Percentiles rank a stretch among this genome's conserved stretches.
These are phyloP conservation scores for Eonycteris spelaea DNA, from an alignment of 2,113 vertebrate genomes.

Conservation along the genomic window DNA sequence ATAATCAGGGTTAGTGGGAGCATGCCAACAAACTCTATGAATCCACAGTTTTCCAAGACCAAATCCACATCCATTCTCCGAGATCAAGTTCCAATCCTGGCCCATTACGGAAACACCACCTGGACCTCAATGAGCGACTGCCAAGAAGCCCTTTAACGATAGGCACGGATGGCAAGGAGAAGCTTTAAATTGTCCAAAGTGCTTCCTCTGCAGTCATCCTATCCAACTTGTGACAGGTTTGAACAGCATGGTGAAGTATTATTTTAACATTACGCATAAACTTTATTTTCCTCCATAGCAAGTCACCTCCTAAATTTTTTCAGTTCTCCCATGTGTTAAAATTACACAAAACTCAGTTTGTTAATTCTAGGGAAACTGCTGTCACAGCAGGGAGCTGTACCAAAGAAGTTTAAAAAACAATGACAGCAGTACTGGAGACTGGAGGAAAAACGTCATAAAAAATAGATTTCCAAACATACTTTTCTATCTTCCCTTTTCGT, in stretches of 20 bases:
- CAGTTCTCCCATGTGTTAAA: conserved; percentile 3
- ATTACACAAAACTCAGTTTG: conserved; percentile 2
- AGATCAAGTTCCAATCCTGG: background rate
- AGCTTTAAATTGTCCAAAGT: background rate
- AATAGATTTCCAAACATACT: background rate
- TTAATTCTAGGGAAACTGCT: conserved; percentile 40
- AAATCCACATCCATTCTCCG: conserved; percentile 20
- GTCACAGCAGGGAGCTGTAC: background rate
- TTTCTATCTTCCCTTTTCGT: conserved; percentile 11
- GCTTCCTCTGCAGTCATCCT: background rate
- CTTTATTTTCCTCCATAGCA: conserved; percentile 5
- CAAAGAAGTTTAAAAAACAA: conserved; percentile 4
- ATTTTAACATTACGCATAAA: conserved; percentile 31
- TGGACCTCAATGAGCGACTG: background rate
- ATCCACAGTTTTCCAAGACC: background rate
- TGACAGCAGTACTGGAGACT: background rate
- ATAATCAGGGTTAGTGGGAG: background rate
- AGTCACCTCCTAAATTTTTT: conserved; percentile 5
- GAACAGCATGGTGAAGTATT: conserved; percentile 2
- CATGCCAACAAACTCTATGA: background rate
- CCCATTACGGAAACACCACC: background rate
- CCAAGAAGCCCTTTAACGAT: background rate
- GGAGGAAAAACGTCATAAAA: background rate
- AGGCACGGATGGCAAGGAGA: background rate
- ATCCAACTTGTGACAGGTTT: background rate